Percentiles rank a stretch among this genome's conserved stretches.
Evolutionary conservation across 2,797 vertebrate species (phyloP).

Genomic region (Cetoscarus ocellatus): DNA sequence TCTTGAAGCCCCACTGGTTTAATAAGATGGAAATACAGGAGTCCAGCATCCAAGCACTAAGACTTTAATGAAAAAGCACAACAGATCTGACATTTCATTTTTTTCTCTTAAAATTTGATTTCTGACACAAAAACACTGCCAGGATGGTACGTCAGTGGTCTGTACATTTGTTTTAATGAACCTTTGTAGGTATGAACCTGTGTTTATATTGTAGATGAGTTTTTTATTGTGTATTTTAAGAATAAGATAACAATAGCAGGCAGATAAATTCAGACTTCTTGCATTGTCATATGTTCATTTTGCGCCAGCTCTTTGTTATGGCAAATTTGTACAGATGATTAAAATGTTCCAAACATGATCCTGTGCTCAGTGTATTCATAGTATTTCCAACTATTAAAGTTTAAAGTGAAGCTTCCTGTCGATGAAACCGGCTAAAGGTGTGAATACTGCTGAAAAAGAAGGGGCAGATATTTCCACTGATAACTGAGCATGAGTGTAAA

Average conservation of each 20-base stretch:
- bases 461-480: conserved; percentile 52
- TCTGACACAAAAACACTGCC: conserved; percentile 50
- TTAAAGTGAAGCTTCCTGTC: background rate
- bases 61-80: conserved; percentile 41
- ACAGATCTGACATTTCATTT: conserved; percentile 41
- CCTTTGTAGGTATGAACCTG: conserved; percentile 47
- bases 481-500: conserved; percentile 31
- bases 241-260: conserved; percentile 31
- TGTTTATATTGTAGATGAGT: conserved; percentile 82
- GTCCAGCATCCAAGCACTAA: conserved; percentile 45
- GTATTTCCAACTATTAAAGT: accelerated
- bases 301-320: conserved; percentile 50
- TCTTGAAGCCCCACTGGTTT: conserved; percentile 10
- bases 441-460: conserved; percentile 10
- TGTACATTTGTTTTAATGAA: conserved; percentile 74
- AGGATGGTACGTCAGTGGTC: conserved; percentile 72
- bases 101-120: conserved; percentile 57
- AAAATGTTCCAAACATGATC: conserved; percentile 63
- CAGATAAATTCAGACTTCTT: conserved; percentile 40
- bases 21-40: conserved; percentile 16
- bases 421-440: conserved; percentile 1
- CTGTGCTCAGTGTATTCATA: conserved; percentile 8
- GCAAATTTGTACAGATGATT: conserved; percentile 81
- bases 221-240: conserved; percentile 65
- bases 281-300: conserved; percentile 19